Base-by-base conservation (phyloP, 2,888 invertebrate species). In the Geotrupes spiniger region DNA sequence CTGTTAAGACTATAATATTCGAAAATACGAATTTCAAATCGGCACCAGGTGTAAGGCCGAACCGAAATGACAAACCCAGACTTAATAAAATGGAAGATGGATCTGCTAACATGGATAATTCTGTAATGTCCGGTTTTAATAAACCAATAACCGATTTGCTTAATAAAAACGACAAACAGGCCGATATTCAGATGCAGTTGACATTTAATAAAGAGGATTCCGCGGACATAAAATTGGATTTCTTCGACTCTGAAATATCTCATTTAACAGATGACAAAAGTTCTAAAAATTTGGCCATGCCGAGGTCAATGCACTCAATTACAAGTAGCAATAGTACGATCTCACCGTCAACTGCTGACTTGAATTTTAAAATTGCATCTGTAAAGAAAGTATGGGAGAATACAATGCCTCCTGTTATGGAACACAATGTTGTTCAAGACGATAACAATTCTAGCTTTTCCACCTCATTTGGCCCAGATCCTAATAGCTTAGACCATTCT, bases 331-430 rank as follows among this genome's bases (percentile, higher is more conserved):
- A 80, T 44, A 88, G 81, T 61, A 84, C 86, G 6, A 88, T 89
- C 60, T 87, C 87, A 8, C 85, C 86, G 11, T 83, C 89, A 55
- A 89, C 92, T 28, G 92, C 92, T 28, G 95, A 95, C 73, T 81
- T 95, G 58, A 92, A 92, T 75, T 83, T 91, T 75, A 95, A 95
- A 76, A 94, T 95, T 61, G 92, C 92, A 27, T 91, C 92, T 55
- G 94, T 94, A 36, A 95, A 95, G 73, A 91, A 89, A 54, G 87
- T 88, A 11, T 91, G 90, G 90, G 90, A 91, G 65, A 45, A 40
- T 14, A 80, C 71, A 54, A 85, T 84, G 84, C 83, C 84, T 10
- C 81, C 84, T 1, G 84, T 83, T 11, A 80, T 80, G 12, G 85
- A 85, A 63, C 79, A 79, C 57, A 72, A 74, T 67, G 61, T 75